Base-by-base conservation (phyloP, 2,888 invertebrate species). In the Germaria angustata region DNA sequence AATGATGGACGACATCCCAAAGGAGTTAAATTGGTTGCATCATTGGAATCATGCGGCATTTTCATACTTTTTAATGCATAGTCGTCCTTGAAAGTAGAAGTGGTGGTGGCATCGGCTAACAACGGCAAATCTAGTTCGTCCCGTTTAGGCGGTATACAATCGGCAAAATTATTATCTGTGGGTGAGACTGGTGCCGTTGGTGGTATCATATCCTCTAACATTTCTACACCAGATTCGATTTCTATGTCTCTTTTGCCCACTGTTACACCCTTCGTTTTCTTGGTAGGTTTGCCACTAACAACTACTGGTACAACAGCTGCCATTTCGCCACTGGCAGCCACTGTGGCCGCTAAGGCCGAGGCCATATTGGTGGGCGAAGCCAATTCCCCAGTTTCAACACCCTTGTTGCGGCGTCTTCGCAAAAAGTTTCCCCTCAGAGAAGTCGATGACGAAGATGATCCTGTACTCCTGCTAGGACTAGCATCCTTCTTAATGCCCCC, bases 171-270 rank as follows among this genome's bases (percentile, higher is more conserved):
- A 11, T 28, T 28, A 20, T 44, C 73, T 13, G 65, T 63, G 28
- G 24, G 9, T 24, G 13, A 22, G 0, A 9, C 13, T 24, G 65
- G 11, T 34, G 73, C 34, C 17, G 63, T 3, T 17, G 84, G 73
- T 36, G 85, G 87, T 65, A 88, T 84, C 91, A 91, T 91, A 53
- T 90, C 91, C 84, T 91, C 91, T n/a, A 88, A 85, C 86, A 91
- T 89, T 84, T 91, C 91, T 0, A 91, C 89, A 0, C 91, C 91
- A 0, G 91, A 91, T 73, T 91, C 91, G 6, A 91, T 90, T 86
- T 90, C 89, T 17, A 90, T 87, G 68, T 89, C 88, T 76, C 89
- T 90, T 77, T 87, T 89, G 0, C 88, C 89, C 28, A 87, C 75
- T 11, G 88, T 76, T 20, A 88, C 86, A n/a, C 87, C 86, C 4